Evolutionary conservation across 2,113 vertebrate species (phyloP), one percentile per base, ranked within the genome.

Genomic region (Mungos mungo): DNA sequence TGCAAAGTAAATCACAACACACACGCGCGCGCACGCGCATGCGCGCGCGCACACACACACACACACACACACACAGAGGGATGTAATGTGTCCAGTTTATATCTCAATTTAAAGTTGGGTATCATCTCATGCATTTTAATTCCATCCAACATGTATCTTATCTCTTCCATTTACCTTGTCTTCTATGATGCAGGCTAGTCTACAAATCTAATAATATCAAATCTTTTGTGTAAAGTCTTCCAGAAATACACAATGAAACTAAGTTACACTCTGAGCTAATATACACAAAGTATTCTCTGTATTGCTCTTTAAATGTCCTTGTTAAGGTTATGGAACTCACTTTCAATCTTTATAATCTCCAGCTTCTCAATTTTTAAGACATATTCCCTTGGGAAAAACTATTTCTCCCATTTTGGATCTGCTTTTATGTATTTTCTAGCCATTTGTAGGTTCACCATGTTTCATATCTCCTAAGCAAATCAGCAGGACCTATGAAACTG

Each of bases 341-440:
- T 79, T 96, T 41, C 33, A 95, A 18, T 85, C 93, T 88, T 87
- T 85, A 84, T 80, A 7, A 72, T 85, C 90, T 97, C 31, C 19
- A 92, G 87, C 27, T 96, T 97, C 92, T 97, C 79, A 93, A 33
- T 93, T 91, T 96, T 95, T 63, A 96, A 96, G 60, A 83, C 29
- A 77, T 89, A 69, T 63, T 66, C 47, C 66, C 57, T 79, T 87
- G 93, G 91, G 82, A 89, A 92, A 96, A 93, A 57, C n/a, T 18
- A 63, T 38, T 93, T 82, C 52, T 92, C 47, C 65, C 21, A 79
- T 21, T 87, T 88, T 96, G 52, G 16, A 87, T 87, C 68, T 85
- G 85, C 16, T 88, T 3, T 15, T 94, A n/a, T 63, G 35, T 90
- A 83, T 83, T 96, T 97, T 80, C 38, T 14, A 76, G 27, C n/a